Base-by-base conservation (phyloP, 2,113 vertebrate species). In the Upupa epops region DNA sequence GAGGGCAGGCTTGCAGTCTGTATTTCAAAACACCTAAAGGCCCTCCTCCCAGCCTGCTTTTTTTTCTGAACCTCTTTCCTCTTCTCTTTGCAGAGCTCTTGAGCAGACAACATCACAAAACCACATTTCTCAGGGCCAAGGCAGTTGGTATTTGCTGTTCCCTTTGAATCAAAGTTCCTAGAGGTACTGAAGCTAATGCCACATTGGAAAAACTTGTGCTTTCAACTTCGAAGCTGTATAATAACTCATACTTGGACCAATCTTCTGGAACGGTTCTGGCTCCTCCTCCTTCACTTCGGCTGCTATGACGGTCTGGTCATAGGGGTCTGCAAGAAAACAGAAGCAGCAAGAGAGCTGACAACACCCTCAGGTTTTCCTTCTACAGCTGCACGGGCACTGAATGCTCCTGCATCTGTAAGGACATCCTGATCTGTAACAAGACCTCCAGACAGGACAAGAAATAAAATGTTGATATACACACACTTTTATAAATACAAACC, bases 231-330 rank as follows among this genome's bases (percentile, higher is more conserved):
- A 89, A 56, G 46, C 42, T 88, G 69, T 21, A 5, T 10, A 83
- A 24, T 59, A 92, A 88, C 81, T 95, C 98, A 98, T 99, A 99
- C 99, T 99, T 98, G 99, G 99, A 97, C 99, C 99, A 37, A 99
- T 99, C 98, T 99, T 99, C 97, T 99, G 98, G 97, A 98, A 99
- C 2, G 98, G 98, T 65, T 99, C 99, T 0, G 98, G 98, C 83
- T 99, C 98, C 94, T 99, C 99, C 91, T 99, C 99, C 97, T 99
- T 99, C 94, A 98, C 98, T 89, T 99, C 99, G 24, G 98, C 97
- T 15, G 98, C 98, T 61, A 99, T 96, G 55, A 98, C 98, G 2
- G 98, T 98, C 94, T 99, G 98, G 96, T 99, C 99, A 17, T 99
- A 99, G 34, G 99, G 99, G 97, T 99, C 99, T 99, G 96, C 76